Evolutionary conservation across 2,113 vertebrate genomes (phyloP).

Genomic region (Corvus hawaiiensis): DNA sequence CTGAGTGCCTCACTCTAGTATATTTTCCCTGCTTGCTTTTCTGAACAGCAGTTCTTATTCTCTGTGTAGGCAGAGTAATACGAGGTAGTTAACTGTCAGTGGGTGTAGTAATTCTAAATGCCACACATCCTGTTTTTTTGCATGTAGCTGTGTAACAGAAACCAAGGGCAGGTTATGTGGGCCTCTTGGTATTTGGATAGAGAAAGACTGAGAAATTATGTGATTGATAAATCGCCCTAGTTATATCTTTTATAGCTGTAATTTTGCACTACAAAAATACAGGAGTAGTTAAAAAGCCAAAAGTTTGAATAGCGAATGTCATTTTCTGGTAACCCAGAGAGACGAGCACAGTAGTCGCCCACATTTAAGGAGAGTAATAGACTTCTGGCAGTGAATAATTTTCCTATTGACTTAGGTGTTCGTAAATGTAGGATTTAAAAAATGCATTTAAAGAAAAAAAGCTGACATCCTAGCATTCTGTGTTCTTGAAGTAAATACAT

Average conservation of each 20-base stretch:
- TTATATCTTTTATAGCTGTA: background rate
- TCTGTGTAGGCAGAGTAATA: background rate
- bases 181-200: background rate
- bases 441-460: background rate
- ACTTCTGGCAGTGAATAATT: background rate
- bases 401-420: background rate
- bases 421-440: background rate
- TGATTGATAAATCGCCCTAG: background rate
- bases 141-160: fast-evolving
- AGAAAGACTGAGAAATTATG: background rate
- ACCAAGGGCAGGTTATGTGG: background rate
- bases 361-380: background rate
- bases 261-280: background rate
- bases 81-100: background rate
- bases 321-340: background rate
- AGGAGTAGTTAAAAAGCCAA: background rate
- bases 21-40: background rate
- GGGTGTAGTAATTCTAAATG: background rate
- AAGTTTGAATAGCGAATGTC: background rate
- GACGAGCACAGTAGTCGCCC: background rate
- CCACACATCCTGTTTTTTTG: background rate
- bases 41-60: background rate
- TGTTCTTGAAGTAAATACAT: background rate
- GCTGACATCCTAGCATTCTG: background rate
- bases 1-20: fast-evolving